Conservation (phyloP, 2,888 invertebrate species). For the Mongoloraphidia duomilia region DNA sequence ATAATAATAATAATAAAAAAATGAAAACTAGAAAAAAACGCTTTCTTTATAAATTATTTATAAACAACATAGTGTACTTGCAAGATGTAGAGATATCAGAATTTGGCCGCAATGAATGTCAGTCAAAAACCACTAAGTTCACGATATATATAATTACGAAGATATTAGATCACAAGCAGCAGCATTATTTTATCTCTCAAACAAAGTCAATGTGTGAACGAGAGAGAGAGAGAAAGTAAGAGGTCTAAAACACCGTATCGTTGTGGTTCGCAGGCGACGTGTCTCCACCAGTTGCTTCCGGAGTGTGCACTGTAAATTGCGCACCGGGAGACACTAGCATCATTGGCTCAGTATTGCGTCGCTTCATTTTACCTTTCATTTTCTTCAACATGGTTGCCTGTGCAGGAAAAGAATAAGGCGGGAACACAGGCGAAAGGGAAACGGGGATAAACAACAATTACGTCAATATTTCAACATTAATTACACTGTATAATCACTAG, state of each 20-base stretch:
- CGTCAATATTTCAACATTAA: conserved; percentile 2
- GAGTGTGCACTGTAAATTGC: conserved; percentile 31
- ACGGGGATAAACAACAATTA: conserved; percentile 2
- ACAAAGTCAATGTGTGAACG: too few relatives aligned
- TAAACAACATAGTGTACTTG: too few relatives aligned
- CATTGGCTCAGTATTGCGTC: conserved; percentile 82
- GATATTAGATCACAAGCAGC: too few relatives aligned
- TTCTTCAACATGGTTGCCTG: conserved; percentile 99
- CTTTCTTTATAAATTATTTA: too few relatives aligned
- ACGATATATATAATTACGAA: too few relatives aligned
- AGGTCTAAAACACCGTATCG: conserved; percentile 28
- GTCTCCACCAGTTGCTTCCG: conserved; percentile 23
- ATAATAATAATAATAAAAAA: too few relatives aligned
- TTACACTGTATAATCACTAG: background rate
- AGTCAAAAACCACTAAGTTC: too few relatives aligned
- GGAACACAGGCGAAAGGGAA: background rate
- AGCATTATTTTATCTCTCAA: too few relatives aligned
- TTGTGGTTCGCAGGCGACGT: conserved; percentile 29
- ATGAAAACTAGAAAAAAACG: too few relatives aligned
- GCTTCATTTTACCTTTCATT: conserved; percentile 90
- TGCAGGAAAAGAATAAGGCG: conserved; percentile 30
- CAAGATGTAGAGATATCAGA: too few relatives aligned
- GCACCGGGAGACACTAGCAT: conserved; percentile 42
- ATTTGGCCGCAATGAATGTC: too few relatives aligned
- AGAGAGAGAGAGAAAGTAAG: too few relatives aligned